phyloP scores from a whole-genome alignment of 2,888 invertebrate genomes.

The Oasisia sp. region DNA sequence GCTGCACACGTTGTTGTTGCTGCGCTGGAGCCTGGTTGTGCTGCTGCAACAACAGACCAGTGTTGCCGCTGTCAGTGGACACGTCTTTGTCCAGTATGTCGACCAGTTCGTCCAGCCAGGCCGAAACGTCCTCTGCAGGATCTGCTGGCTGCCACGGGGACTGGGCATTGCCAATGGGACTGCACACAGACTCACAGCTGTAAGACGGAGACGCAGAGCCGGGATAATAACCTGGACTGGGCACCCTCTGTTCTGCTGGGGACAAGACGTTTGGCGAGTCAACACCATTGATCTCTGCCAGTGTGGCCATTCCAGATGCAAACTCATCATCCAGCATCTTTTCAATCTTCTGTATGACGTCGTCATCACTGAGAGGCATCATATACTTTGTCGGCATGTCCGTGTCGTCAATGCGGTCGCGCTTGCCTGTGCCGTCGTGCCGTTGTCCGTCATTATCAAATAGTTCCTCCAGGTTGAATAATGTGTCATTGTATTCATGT shows the following conservation, averaged over 20 bases:
- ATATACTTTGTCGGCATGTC: not conserved
- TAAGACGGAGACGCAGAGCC: not conserved
- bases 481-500: not conserved
- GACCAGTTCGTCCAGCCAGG: not conserved
- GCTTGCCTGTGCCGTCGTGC: not conserved
- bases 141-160: not conserved
- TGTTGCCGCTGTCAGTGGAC: not conserved
- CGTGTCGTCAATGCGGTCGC: not conserved
- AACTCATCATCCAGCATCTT: not conserved
- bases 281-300: constrained; percentile 3
- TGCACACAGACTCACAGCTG: not conserved
- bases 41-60: not conserved
- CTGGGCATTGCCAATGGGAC: not conserved
- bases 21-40: not conserved
- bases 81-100: not conserved
- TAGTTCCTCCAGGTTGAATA: not conserved
- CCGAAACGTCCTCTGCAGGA: not conserved
- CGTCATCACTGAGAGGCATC: not conserved
- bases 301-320: not conserved
- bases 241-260: constrained; percentile 1
- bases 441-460: not conserved
- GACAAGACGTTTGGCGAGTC: not conserved
- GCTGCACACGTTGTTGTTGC: not conserved
- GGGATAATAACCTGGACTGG: not conserved
- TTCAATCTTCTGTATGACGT: too few species aligned